phyloP scores from a whole-genome alignment of 2,797 vertebrate genomes.

The Myoxocephalus aenaeus region DNA sequence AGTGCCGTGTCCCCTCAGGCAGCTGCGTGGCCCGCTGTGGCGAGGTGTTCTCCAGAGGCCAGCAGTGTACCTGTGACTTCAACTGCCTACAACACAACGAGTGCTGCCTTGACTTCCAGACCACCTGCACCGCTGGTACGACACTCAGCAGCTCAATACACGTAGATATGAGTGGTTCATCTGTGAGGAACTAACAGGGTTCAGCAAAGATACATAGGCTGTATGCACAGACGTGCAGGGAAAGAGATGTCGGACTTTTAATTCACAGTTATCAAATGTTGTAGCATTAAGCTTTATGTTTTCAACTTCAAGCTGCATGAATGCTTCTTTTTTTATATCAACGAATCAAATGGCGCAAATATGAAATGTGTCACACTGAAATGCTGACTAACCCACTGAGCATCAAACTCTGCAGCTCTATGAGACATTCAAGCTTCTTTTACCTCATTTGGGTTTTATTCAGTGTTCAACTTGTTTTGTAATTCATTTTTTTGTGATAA shows the following conservation, averaged over 20 bases:
- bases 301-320: no score
- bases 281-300: no score
- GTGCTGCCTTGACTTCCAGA: constrained; percentile 91
- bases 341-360: no score
- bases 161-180: not conserved
- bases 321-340: no score
- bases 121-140: constrained; percentile 86
- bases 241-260: not conserved
- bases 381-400: no score
- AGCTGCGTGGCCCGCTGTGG: constrained; percentile 93
- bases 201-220: not conserved
- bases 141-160: not conserved
- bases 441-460: not conserved
- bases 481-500: no score
- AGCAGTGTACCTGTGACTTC: constrained; percentile 89
- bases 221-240: no score
- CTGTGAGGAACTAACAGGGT: no score
- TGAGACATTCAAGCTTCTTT: no score
- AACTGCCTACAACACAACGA: constrained; percentile 88
- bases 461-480: not conserved
- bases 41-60: constrained; percentile 86
- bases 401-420: no score
- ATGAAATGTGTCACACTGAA: no score
- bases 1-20: constrained; percentile 45
- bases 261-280: not conserved